Evolutionary conservation across 1,140 invertebrate species (phyloP).

Genomic region (Aradophagus sp.): DNA sequence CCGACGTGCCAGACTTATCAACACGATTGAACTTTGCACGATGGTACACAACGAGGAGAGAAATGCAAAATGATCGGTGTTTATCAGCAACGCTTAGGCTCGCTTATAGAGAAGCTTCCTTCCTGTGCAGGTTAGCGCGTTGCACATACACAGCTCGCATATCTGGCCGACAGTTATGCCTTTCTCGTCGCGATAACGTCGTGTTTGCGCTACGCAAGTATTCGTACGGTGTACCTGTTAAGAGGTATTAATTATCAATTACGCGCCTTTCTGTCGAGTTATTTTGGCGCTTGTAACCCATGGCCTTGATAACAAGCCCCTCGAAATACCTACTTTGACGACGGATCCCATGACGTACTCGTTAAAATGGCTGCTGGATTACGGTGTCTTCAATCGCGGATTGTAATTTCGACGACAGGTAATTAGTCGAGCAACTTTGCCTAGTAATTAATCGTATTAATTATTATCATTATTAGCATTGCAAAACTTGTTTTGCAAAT

Average conservation of each 20-base stretch:
- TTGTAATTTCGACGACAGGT: too few species aligned
- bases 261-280: constrained; percentile 29
- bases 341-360: neutral
- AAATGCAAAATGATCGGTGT: constrained; percentile 54
- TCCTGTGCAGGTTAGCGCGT: constrained; percentile 53
- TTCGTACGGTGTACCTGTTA: constrained; percentile 25
- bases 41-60: constrained; percentile 49
- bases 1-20: constrained; percentile 41
- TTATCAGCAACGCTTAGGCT: constrained; percentile 44
- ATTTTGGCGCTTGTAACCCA: constrained; percentile 3
- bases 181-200: constrained; percentile 36
- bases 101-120: constrained; percentile 51
- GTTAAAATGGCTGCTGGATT: too few species aligned
- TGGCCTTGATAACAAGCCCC: constrained; percentile 6
- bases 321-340: constrained; percentile 8
- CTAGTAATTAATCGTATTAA: too few species aligned
- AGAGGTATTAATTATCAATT: constrained; percentile 44
- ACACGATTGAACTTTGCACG: constrained; percentile 48
- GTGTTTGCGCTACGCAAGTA: constrained; percentile 19
- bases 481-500: too few species aligned
- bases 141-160: constrained; percentile 34
- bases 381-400: too few species aligned
- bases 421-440: too few species aligned
- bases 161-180: constrained; percentile 32
- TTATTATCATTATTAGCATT: too few species aligned